Evolutionary conservation across 2,797 vertebrate species (phyloP), one percentile per base, ranked within the genome.

Genomic region (Cheirogaleus major): DNA sequence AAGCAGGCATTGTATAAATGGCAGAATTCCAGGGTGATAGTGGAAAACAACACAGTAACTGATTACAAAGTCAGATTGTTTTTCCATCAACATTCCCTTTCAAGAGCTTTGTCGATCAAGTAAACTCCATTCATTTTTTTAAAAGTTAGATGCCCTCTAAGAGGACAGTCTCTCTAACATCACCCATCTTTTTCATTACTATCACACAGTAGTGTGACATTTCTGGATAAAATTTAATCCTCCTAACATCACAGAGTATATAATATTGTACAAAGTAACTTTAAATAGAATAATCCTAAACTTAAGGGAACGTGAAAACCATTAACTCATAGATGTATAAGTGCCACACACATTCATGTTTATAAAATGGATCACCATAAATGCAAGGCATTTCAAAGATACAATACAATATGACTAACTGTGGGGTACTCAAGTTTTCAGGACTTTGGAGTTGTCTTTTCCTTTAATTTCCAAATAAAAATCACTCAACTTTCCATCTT

Each of bases 1-100:
- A 96, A 95, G 93, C 83, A 89, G 35, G 76, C 97, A 91, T 86
- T 97, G 65, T 93, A 59, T 93, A 57, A 91, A 41, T 48, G 83
- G 67, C 38, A 13, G 96, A 88, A 95, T 92, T 93, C 86, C 81
- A 94, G 93, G 63, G 75, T 90, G 35, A 94, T 43, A 55, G 79
- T 57, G 59, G 89, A 96, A 96, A 96, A 75, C 78, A 86, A 75
- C 48, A 59, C 82, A 91, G 35, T 59, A 52, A 86, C 75, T 96
- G 72, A 67, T 91, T 38, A 96, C 95, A 95, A 89, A 95, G 95
- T 97, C 80, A 93, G 89, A 97, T 70, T 96, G 86, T 94, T 96
- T 97, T 93, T 90, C 65, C 94, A 90, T 75, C 50, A 63, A 90
- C 81, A 95, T 96, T 95, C 79, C 22, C 65, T 93, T 94, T 70